Base-by-base conservation (phyloP, 2,888 invertebrate species). In the Acronicta psi region DNA sequence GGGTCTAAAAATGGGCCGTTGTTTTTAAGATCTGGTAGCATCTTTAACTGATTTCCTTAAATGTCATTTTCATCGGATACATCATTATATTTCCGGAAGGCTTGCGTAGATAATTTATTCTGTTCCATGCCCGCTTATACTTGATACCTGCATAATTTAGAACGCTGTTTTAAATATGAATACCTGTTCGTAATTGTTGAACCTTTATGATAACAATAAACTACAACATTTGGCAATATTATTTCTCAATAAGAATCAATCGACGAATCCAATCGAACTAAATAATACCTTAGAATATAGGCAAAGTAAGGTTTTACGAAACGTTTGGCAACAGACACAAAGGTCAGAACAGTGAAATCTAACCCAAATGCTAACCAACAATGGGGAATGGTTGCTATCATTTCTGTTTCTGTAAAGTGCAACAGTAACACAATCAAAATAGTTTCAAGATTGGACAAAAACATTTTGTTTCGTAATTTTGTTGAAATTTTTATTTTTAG, bases 261-360 rank as follows among this genome's bases (percentile, higher is more conserved):
- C 70, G 56, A 67, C 66, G 54, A 74, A 76, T 69, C 69, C 64
- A 77, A 81, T 82, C 73, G 62, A 65, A 67, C 66, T 52, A 54
- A 80, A 75, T 75, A 76, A 80, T 80, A 78, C 77, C 79, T 81
- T 83, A 79, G 82, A 81, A 79, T 81, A 80, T 75, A 79, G 76
- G 66, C 81, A 82, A 83, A 80, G 80, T 80, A 77, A 79, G 69
- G 71, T 77, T 82, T 89, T 86, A 80, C 85, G 88, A 86, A 89
- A 89, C 77, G 68, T 79, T 80, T 74, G 76, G 81, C 82, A 83
- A 84, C 74, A 71, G 75, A 79, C 58, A 50, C 61, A 90, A 89
- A 90, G 90, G 89, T 90, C 87, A 84, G 59, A 75, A 71, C 75
- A 80, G 82, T 79, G 84, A 83, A 86, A 86, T 75, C 73, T 74